Conservation (phyloP, 2,113 vertebrate genomes). For the Festucalex cinctus region DNA sequence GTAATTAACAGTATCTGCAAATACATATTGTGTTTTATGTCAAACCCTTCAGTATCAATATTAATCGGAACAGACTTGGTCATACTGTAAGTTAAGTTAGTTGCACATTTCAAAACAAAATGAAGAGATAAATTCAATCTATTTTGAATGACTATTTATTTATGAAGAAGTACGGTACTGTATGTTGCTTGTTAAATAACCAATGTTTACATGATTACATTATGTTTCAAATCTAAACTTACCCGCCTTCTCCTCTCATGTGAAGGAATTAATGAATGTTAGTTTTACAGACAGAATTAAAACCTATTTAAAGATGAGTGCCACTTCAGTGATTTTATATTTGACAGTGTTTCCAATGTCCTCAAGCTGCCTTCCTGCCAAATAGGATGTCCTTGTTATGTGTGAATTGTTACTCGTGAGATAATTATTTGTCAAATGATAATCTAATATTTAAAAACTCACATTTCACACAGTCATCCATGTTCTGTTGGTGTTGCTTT, state of each 20-base stretch:
- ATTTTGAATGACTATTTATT: conserved; percentile 38
- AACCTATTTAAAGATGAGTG: conserved; percentile 31
- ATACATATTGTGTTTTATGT: conserved; percentile 37
- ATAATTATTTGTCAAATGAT: conserved; percentile 49
- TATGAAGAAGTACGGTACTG: conserved; percentile 37
- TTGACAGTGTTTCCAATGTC: conserved; percentile 57
- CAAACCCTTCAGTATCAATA: conserved; percentile 35
- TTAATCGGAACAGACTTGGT: conserved; percentile 45
- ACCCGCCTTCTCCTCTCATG: conserved; percentile 2
- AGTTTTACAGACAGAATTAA: conserved; percentile 14
- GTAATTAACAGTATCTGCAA: conserved; percentile 39
- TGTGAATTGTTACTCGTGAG: conserved; percentile 16
- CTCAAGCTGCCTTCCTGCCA: conserved; percentile 55
- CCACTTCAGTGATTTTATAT: conserved; percentile 50
- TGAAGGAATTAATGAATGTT: conserved; percentile 36
- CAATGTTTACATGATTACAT: conserved; percentile 18
- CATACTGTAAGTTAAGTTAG: conserved; percentile 40
- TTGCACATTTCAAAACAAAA: conserved; percentile 52
- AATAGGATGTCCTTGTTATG: conserved; percentile 59
- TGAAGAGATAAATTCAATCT: conserved; percentile 41
- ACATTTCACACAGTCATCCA: conserved; percentile 42
- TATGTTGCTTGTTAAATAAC: conserved; percentile 51
- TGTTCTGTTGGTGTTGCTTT: conserved; percentile 45
- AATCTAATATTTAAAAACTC: conserved; percentile 50
- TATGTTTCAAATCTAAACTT: conserved; percentile 14